A percentile compares a stretch with the other conserved stretches of the same genome.
These are phyloP conservation scores for Fulica atra DNA, from an alignment of 2,113 vertebrate genomes.

Conservation along the genomic window DNA sequence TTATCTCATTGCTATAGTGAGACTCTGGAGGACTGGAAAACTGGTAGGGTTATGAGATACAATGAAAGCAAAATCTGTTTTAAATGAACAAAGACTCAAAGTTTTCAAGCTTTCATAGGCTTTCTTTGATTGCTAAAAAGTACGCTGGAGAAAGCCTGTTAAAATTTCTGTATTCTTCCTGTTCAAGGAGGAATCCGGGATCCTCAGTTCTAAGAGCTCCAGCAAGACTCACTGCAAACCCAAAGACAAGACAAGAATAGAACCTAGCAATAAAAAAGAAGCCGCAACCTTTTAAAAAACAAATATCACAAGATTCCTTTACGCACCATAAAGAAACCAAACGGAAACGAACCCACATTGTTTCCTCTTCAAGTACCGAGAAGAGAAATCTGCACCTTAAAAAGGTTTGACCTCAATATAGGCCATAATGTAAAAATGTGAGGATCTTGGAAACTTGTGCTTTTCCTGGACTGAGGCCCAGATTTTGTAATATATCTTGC, in stretches of 20 bases:
- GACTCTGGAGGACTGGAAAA: background rate
- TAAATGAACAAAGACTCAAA: background rate
- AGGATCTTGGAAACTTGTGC: slow-evolving; percentile 57
- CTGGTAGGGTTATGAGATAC: background rate
- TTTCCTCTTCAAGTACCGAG: slow-evolving; percentile 32
- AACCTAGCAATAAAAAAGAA: slow-evolving; percentile 1
- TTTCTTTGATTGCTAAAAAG: background rate
- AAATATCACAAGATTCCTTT: background rate
- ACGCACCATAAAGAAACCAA: background rate
- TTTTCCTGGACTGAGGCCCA: slow-evolving; percentile 59
- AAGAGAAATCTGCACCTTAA: slow-evolving; percentile 47
- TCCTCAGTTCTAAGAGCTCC: background rate
- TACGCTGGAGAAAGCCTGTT: background rate
- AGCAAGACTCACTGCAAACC: background rate
- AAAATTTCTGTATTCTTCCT: background rate
- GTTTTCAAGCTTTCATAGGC: background rate
- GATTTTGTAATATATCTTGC: slow-evolving; percentile 62
- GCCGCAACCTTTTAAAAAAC: background rate
- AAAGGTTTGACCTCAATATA: slow-evolving; percentile 46
- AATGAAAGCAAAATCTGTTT: background rate
- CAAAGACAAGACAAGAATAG: background rate
- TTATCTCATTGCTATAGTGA: background rate
- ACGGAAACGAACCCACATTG: background rate
- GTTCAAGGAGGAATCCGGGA: background rate
- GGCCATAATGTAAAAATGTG: slow-evolving; percentile 31